Base-by-base conservation (phyloP, 2,113 vertebrate genomes). In the Cariama cristata region DNA sequence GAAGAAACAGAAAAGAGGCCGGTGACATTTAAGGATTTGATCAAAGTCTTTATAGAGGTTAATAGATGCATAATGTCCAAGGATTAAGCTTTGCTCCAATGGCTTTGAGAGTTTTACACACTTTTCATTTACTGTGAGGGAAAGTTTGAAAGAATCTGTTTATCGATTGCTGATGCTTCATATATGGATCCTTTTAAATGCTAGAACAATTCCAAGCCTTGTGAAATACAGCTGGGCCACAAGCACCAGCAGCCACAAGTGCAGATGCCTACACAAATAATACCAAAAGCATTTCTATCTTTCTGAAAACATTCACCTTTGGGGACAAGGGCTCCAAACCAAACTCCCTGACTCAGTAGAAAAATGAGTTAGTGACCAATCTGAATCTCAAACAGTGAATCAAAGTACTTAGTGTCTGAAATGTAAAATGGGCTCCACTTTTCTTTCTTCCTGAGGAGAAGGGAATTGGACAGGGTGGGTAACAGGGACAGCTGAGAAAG, bases 21-120 rank as follows among this genome's bases (percentile, higher is more conserved):
- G 44, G 47, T 95, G 93, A 90, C 91, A 95, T 97, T 96, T 96
- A 85, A 90, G n/a, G 33, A 33, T 45, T 88, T 90, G 77, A 96
- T 92, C 79, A 88, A 90, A 90, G 93, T 92, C 74, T 94, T 90
- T 88, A 66, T 45, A 94, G 93, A 95, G 69, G 86, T 92, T 90
- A 96, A 92, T 90, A 75, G 88, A 94, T 93, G 88, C 82, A 47
- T 32, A 82, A 38, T 63, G 42, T 82, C 86, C 82, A 85, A 77
- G 71, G 52, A 88, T 94, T 94, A 89, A 89, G 50, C n/a, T 88
- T 95, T 95, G 68, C 79, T 96, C 55, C 68, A 74, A 4, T 84
- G 33, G 16, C 63, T 93, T 96, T 66, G 92, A 62, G 56, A 71
- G 20, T 27, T 89, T 35, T 59, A 58, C 28, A 32, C 12, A n/a